These are phyloP conservation scores for Tenebrio molitor DNA, from an alignment of 1,140 invertebrate genomes.

Conservation along the genomic window DNA sequence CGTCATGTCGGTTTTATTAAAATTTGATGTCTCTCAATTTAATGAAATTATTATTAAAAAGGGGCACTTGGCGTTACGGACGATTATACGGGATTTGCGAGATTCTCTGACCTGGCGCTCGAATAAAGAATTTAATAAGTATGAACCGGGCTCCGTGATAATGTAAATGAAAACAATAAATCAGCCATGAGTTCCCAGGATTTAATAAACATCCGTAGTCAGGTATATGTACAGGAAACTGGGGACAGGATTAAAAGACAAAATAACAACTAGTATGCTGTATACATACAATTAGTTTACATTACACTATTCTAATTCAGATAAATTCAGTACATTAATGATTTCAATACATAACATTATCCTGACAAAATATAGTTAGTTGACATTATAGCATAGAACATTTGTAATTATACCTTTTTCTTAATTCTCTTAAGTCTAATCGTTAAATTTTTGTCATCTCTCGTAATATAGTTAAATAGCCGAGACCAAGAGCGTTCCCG, in stretches of 20 bases:
- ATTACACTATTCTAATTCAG: constrained; percentile 62
- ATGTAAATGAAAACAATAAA: constrained; percentile 4
- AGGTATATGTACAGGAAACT: constrained; percentile 38
- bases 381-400: constrained; percentile 62
- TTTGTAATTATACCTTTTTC: constrained; percentile 60
- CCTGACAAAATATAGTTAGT: constrained; percentile 63
- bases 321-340: constrained; percentile 63
- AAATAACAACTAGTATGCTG: constrained; percentile 62
- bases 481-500: background rate
- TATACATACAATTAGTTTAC: constrained; percentile 61
- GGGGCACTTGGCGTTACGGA: background rate
- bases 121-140: constrained; percentile 8
- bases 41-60: background rate
- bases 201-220: constrained; percentile 7
- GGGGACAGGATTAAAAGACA: constrained; percentile 50
- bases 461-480: constrained; percentile 12
- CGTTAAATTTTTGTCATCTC: constrained; percentile 22
- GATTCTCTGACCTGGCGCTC: too few relatives aligned
- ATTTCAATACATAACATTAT: constrained; percentile 59
- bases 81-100: too few relatives aligned
- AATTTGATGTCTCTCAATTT: too few relatives aligned
- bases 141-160: background rate
- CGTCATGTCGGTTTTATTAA: too few relatives aligned
- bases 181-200: constrained; percentile 6
- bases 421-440: constrained; percentile 49